Percentiles rank a stretch among this genome's conserved stretches.
Evolutionary conservation across 2,797 vertebrate genomes (phyloP).

Genomic region (Microctenopoma stevenorrisi): DNA sequence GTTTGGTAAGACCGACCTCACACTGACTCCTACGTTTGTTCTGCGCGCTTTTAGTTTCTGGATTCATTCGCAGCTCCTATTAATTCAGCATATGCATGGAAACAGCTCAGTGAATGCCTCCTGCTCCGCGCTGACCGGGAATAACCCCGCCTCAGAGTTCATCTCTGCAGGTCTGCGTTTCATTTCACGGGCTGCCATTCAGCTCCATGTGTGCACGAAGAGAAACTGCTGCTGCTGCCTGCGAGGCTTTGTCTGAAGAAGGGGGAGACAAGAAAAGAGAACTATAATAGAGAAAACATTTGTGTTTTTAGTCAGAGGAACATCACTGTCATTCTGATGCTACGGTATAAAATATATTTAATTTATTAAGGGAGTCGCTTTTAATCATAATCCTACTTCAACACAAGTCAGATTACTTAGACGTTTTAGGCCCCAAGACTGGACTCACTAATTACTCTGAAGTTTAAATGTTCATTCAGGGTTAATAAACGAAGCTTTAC

Average conservation of each 20-base stretch:
- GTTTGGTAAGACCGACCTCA: conserved; percentile 72
- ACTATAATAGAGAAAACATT: background rate
- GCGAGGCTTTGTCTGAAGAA: conserved; percentile 47
- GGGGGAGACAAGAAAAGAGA: background rate
- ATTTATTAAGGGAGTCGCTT: background rate
- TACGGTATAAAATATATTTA: background rate
- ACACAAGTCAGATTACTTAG: background rate
- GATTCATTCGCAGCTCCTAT: background rate
- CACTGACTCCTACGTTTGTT: background rate
- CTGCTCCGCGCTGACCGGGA: conserved; percentile 47
- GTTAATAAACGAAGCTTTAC: background rate
- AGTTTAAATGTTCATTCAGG: background rate
- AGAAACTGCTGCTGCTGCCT: conserved; percentile 10
- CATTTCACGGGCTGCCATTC: conserved; percentile 25
- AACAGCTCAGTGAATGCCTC: conserved; percentile 34
- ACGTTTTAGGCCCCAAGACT: background rate
- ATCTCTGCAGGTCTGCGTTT: conserved; percentile 29
- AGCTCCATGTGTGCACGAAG: conserved; percentile 47
- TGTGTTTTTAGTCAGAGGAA: background rate
- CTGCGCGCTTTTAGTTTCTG: background rate
- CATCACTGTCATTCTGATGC: background rate
- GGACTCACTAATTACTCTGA: background rate
- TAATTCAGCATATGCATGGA: conserved; percentile 8
- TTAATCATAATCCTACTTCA: background rate
- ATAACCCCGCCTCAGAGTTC: conserved; percentile 42